phyloP scores from a whole-genome alignment of 2,797 vertebrate species.

The Sebastes kiyomatsui region DNA sequence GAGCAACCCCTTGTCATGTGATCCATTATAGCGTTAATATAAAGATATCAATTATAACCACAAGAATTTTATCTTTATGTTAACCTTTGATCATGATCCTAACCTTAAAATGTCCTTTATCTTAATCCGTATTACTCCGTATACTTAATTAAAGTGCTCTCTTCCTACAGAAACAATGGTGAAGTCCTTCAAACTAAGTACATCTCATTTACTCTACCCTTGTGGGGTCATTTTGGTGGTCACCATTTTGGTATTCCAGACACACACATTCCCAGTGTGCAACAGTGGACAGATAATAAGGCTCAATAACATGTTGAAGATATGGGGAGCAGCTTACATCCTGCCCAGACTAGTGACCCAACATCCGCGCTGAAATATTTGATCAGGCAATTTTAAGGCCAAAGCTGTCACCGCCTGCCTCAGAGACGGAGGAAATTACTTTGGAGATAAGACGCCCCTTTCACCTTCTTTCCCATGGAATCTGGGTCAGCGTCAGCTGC shows the following conservation, averaged over 20 bases:
- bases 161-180: not conserved
- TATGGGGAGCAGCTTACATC: constrained; percentile 6
- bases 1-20: not conserved
- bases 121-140: not conserved
- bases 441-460: constrained; percentile 29
- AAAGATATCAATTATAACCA: not conserved
- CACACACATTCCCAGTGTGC: not conserved
- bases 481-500: constrained; percentile 48
- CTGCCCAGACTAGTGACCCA: constrained; percentile 26
- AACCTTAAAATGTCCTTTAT: not conserved
- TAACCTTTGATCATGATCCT: not conserved
- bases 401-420: constrained; percentile 32
- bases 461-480: constrained; percentile 40
- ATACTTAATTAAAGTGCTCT: not conserved
- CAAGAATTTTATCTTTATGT: not conserved
- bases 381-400: constrained; percentile 55
- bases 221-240: not conserved
- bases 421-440: constrained; percentile 49
- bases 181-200: not conserved
- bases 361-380: constrained; percentile 17
- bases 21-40: not conserved
- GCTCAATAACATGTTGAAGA: constrained; percentile 8
- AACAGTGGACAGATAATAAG: constrained; percentile 20
- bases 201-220: not conserved
- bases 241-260: not conserved